Evolutionary conservation across 2,113 vertebrate genomes (phyloP).

Genomic region (Chlorodrepanis virens): DNA sequence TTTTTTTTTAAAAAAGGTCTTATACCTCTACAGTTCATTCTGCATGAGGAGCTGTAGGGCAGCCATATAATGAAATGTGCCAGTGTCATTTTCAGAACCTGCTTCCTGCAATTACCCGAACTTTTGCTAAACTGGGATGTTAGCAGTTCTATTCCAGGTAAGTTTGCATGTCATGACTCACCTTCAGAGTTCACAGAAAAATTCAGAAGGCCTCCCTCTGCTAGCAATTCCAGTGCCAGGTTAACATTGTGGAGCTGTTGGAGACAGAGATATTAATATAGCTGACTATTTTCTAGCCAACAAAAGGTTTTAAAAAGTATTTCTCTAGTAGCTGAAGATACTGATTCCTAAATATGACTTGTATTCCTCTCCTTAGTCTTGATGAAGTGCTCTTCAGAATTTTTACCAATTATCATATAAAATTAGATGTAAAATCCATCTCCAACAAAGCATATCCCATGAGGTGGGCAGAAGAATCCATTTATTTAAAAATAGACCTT

Average conservation of each 20-base stretch:
- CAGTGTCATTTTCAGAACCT: background rate
- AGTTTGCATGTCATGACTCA: slow-evolving; percentile 49
- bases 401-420: slow-evolving; percentile 3
- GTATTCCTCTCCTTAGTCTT: background rate
- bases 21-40: background rate
- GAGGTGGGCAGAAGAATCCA: background rate
- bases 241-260: slow-evolving; percentile 87
- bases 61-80: background rate
- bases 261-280: background rate
- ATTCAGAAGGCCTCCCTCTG: slow-evolving; percentile 73
- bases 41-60: background rate
- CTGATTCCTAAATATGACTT: background rate
- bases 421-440: background rate
- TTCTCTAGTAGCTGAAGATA: background rate
- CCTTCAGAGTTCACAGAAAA: slow-evolving; percentile 80
- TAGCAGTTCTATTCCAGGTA: background rate
- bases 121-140: background rate
- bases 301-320: background rate
- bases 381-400: background rate
- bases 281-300: background rate
- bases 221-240: slow-evolving; percentile 85
- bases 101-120: background rate
- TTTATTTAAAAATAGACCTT: slow-evolving; percentile 3
- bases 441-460: background rate
- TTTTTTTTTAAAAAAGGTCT: background rate